Evolutionary conservation across 2,888 invertebrate genomes (phyloP), one percentile per base, ranked within the genome.

Genomic region (Thelaira solivaga): DNA sequence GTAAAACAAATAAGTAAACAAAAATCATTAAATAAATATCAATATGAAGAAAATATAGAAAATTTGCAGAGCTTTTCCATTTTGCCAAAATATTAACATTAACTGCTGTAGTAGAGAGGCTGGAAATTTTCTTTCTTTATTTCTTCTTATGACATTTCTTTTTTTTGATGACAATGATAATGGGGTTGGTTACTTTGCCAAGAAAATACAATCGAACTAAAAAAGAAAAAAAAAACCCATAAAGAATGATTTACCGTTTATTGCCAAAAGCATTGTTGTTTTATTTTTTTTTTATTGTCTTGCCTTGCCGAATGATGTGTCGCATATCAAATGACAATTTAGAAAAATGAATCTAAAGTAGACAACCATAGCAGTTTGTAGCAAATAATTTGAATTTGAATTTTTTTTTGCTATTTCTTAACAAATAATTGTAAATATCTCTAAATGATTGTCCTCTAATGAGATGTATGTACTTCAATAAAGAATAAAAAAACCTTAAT

Each of bases 1-100:
- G 80, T 81, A 82, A 80, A 82, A 79, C 69, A 82, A 82, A 82
- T 74, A 82, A 74, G 64, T 49, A 77, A 82, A 79, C 72, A 80
- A 73, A 78, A 80, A 81, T 81, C 80, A 69, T 65, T 80, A 80
- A 81, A 82, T 81, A 81, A 82, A 82, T 81, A 81, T 81, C 80
- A 75, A 81, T 80, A 81, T 80, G 76, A 78, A 65, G 16, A 22
- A 64, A 71, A 55, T 61, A 59, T 57, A 47, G 20, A 64, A 68
- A 57, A 67, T 57, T 61, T 16, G 26, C 36, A 22, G n/a, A n/a
- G 45, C 29, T 13, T 13, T 59, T 73, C 11, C 41, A 59, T 65
- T 36, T 43, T 59, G 73, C 59, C 57, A 74, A 62, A 53, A 36
- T 45, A 61, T 61, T 16, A 45, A 67, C 67, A 74, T 74, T 74